Conservation (phyloP, 2,797 vertebrate species). For the Moxostoma hubbsi region DNA sequence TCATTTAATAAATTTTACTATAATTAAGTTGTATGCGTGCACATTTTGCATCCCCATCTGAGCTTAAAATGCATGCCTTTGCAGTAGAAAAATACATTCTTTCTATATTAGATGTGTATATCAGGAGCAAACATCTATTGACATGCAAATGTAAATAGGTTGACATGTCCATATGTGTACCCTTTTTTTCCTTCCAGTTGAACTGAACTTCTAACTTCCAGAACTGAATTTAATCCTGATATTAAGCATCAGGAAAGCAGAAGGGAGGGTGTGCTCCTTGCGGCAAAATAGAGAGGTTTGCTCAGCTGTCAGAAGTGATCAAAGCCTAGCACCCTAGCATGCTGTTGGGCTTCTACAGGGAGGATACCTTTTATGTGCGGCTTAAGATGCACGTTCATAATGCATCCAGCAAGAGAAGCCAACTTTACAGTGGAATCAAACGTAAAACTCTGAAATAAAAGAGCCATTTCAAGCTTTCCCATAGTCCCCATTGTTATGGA, state of each 20-base stretch:
- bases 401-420: slow-evolving; percentile 37
- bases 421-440: slow-evolving; percentile 25
- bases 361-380: slow-evolving; percentile 57
- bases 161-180: slow-evolving; percentile 18
- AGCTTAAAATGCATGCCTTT: too few species aligned
- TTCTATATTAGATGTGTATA: background rate
- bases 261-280: slow-evolving; percentile 45
- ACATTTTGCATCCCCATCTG: too few species aligned
- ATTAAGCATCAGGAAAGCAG: slow-evolving; percentile 50
- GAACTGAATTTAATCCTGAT: slow-evolving; percentile 58
- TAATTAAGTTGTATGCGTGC: too few species aligned
- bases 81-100: background rate
- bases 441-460: slow-evolving; percentile 28
- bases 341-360: slow-evolving; percentile 56
- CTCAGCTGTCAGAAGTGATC: slow-evolving; percentile 63
- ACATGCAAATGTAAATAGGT: background rate
- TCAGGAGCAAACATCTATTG: slow-evolving; percentile 3
- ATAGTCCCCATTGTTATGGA: slow-evolving; percentile 9
- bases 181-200: slow-evolving; percentile 42
- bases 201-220: slow-evolving; percentile 49
- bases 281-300: slow-evolving; percentile 60
- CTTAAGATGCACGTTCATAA: slow-evolving; percentile 55
- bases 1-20: too few species aligned
- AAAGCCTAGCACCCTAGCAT: slow-evolving; percentile 55
- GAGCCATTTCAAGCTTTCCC: background rate